Conservation (phyloP, 1,140 invertebrate genomes). For the Rhagoletis pomonella region DNA sequence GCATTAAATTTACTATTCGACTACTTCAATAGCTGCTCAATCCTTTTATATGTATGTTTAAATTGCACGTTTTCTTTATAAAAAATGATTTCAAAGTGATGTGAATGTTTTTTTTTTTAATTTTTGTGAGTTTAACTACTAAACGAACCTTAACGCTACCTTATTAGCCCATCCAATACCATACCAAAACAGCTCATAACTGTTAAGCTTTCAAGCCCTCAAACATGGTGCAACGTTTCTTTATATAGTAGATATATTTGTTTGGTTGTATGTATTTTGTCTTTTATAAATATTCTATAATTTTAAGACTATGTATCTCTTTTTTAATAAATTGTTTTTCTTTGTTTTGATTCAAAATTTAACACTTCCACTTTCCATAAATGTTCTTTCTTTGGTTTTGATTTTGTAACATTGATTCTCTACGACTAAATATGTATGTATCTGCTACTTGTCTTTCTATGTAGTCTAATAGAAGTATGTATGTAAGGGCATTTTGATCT, state of each 20-base stretch:
- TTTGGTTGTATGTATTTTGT: no score
- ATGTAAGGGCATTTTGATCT: background rate
- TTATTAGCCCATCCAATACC: background rate
- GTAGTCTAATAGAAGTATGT: background rate
- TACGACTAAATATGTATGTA: no score
- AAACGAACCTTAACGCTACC: background rate
- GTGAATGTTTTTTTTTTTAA: background rate
- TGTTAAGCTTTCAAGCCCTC: background rate
- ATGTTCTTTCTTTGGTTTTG: constrained; percentile 46
- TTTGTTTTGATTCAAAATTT: constrained; percentile 1
- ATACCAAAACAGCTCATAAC: background rate
- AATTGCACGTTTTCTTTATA: background rate
- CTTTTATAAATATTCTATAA: background rate
- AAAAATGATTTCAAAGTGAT: background rate
- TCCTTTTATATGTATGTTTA: background rate
- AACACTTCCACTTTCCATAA: constrained; percentile 1
- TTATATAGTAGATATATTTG: background rate
- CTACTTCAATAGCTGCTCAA: background rate
- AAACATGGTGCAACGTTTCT: constrained; percentile 16
- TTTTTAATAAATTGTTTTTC: constrained; percentile 1
- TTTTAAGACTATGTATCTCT: background rate
- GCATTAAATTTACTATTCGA: constrained; percentile 17
- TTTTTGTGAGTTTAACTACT: background rate
- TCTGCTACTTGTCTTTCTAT: constrained; percentile 11
- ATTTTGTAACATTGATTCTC: constrained; percentile 48